phyloP scores from a whole-genome alignment of 2,113 vertebrate genomes.

The Tinamus guttatus region DNA sequence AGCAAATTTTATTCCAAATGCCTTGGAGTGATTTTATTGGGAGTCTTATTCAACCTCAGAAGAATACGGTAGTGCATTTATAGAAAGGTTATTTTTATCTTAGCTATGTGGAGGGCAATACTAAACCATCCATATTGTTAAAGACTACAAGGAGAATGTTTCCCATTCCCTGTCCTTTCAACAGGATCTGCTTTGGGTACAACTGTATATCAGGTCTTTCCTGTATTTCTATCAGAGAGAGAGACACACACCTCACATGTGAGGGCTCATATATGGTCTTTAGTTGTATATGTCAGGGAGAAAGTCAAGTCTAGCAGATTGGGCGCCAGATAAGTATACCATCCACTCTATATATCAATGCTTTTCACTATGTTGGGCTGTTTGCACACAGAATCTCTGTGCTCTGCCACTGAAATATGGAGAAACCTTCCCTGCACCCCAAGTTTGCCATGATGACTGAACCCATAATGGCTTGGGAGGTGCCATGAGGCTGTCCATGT shows the following conservation, averaged over 20 bases:
- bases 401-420: background rate
- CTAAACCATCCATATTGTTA: constrained; percentile 1
- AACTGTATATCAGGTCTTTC: background rate
- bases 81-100: constrained; percentile 57
- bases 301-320: background rate
- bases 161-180: background rate
- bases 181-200: background rate
- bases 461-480: background rate
- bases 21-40: constrained; percentile 3
- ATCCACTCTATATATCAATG: background rate
- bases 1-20: constrained; percentile 22
- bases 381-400: background rate
- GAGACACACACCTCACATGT: rapidly evolving
- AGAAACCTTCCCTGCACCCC: background rate
- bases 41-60: background rate
- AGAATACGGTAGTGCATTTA: constrained; percentile 24
- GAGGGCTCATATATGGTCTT: background rate
- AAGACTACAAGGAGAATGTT: background rate
- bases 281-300: background rate
- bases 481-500: background rate
- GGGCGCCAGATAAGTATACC: background rate
- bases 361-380: background rate
- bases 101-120: background rate
- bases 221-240: background rate
- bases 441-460: background rate